phyloP scores from a whole-genome alignment of 2,797 vertebrate species.

The Perodicticus potto region DNA sequence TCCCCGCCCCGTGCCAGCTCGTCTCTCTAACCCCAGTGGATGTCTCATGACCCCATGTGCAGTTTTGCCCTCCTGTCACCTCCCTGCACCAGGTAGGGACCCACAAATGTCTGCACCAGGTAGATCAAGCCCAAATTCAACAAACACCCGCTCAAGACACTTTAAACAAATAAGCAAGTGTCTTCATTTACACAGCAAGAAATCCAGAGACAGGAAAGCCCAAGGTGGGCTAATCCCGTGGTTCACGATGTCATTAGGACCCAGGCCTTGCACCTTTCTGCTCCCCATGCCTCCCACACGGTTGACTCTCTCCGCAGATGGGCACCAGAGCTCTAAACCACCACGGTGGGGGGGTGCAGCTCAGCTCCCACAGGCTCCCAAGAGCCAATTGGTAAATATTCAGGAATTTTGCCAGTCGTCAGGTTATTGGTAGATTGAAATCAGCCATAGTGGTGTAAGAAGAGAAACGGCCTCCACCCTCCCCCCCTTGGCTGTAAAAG shows the following conservation, averaged over 20 bases:
- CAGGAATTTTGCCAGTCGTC: not conserved
- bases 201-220: conserved; percentile 2
- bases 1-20: not conserved
- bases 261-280: not conserved
- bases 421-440: not conserved
- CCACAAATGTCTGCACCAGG: not conserved
- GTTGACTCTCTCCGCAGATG: not conserved
- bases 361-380: not conserved
- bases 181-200: not conserved
- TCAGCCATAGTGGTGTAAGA: not conserved
- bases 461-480: no score
- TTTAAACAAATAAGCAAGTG: not conserved
- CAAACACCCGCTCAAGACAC: not conserved
- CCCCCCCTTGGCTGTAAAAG: no score
- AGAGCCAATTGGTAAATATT: not conserved
- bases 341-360: not conserved
- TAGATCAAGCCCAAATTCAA: not conserved
- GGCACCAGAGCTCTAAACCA: not conserved
- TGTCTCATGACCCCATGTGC: conserved; percentile 19
- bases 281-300: not conserved
- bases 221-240: not conserved
- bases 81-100: not conserved
- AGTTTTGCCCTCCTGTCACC: not conserved
- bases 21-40: conserved; percentile 17
- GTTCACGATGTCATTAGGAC: not conserved